phyloP scores from a whole-genome alignment of 2,113 vertebrate species.

The Amphilophus citrinellus region DNA sequence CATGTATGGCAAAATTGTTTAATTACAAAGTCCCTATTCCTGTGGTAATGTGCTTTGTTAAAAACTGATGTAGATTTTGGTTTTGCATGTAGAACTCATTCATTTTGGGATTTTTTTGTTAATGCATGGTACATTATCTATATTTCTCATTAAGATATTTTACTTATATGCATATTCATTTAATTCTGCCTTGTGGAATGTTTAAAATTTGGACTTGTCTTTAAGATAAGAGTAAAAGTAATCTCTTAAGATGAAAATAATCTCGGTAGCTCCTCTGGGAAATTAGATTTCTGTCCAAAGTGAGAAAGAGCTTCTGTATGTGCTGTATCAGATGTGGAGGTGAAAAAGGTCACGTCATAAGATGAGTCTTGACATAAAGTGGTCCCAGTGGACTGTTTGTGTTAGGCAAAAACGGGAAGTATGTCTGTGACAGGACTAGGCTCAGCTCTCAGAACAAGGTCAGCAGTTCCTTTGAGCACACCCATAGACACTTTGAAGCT shows the following conservation, averaged over 20 bases:
- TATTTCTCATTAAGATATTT: conserved; percentile 22
- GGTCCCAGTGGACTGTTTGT: conserved; percentile 45
- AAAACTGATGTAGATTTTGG: conserved; percentile 53
- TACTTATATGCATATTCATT: conserved; percentile 3
- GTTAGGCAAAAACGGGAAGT: conserved; percentile 44
- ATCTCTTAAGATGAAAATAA: conserved; percentile 24
- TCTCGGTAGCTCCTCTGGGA: neutral
- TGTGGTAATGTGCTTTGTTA: conserved; percentile 48
- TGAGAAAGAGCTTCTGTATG: conserved; percentile 21
- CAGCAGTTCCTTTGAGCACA: conserved; percentile 39
- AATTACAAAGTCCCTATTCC: conserved; percentile 65
- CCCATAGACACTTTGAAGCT: conserved; percentile 24
- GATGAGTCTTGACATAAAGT: conserved; percentile 60
- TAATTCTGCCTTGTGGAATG: neutral
- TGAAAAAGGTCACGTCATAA: conserved; percentile 44
- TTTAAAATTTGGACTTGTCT: conserved; percentile 23
- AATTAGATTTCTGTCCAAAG: conserved; percentile 7
- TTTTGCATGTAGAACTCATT: conserved; percentile 45
- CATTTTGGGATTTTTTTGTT: conserved; percentile 28
- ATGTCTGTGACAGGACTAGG: conserved; percentile 38
- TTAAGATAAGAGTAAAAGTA: neutral
- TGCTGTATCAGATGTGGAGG: conserved; percentile 32
- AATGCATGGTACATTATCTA: neutral
- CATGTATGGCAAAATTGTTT: conserved; percentile 69
- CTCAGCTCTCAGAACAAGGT: conserved; percentile 47